A percentile compares a stretch with the other conserved stretches of the same genome.
phyloP scores from a whole-genome alignment of 2,888 invertebrate species.

The Dasypolia templi region DNA sequence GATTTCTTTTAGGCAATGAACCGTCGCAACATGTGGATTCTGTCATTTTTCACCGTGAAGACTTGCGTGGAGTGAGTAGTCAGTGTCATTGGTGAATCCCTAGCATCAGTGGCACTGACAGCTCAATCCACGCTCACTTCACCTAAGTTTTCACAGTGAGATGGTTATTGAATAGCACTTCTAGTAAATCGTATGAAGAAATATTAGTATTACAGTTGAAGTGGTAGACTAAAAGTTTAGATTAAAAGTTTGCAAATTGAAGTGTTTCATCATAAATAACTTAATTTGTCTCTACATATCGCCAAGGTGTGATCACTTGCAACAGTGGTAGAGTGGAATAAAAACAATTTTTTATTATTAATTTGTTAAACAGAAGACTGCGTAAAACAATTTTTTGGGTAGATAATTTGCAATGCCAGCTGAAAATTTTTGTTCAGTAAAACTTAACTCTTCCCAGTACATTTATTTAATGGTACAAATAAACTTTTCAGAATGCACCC shows the following conservation, averaged over 20 bases:
- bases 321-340: too few relatives aligned
- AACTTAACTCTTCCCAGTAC: slow-evolving; percentile 14
- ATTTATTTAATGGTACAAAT: slow-evolving; percentile 33
- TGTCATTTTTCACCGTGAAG: too few relatives aligned
- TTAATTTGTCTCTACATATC: background rate
- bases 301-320: background rate
- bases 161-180: too few relatives aligned
- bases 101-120: too few relatives aligned
- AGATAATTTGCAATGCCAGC: background rate
- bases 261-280: background rate
- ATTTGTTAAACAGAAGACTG: background rate
- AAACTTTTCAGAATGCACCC: slow-evolving; percentile 27
- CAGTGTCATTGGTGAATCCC: too few relatives aligned
- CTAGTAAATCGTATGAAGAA: too few relatives aligned
- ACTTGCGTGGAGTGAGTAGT: too few relatives aligned
- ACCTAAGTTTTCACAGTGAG: too few relatives aligned
- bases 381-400: background rate
- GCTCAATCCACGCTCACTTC: too few relatives aligned
- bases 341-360: background rate
- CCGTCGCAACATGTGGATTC: too few relatives aligned
- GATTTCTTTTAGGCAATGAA: background rate
- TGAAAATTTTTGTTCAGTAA: slow-evolving; percentile 3
- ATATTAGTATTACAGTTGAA: background rate
- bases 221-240: too few relatives aligned
- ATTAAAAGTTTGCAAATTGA: background rate